Conservation (phyloP, 1,140 invertebrate genomes). For the Trichonephila clavipes region DNA sequence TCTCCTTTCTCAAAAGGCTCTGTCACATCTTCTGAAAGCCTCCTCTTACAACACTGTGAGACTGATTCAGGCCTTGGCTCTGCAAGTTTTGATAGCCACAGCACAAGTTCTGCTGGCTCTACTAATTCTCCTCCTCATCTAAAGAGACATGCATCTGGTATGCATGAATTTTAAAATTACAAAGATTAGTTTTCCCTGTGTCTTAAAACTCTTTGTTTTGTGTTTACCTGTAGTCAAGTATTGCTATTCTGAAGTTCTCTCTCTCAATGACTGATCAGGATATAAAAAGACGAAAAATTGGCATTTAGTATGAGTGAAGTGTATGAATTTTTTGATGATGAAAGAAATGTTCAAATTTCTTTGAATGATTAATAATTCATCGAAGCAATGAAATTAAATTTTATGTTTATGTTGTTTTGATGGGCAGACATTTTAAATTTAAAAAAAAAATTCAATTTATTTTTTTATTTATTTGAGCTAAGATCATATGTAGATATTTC, state of each 20-base stretch:
- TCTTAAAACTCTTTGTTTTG: background rate
- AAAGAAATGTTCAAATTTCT: no score
- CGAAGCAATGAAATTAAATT: no score
- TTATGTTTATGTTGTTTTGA: no score
- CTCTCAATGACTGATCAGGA: background rate
- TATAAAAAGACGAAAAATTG: background rate
- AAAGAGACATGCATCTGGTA: conserved; percentile 71
- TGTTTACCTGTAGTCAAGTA: background rate
- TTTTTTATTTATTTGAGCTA: no score
- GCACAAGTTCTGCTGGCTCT: conserved; percentile 83
- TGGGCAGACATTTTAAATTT: no score
- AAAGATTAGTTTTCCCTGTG: conserved; percentile 2
- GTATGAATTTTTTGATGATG: no score
- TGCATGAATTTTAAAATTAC: background rate
- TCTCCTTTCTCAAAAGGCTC: conserved; percentile 84
- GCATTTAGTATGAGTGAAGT: no score
- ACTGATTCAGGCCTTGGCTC: conserved; percentile 88
- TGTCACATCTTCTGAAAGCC: conserved; percentile 87
- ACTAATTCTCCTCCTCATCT: conserved; percentile 79
- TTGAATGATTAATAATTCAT: no score
- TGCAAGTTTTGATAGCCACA: conserved; percentile 88
- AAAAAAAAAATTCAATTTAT: no score
- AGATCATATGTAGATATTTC: no score
- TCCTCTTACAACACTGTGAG: conserved; percentile 78
- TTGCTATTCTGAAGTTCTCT: background rate